Evolutionary conservation across 1,140 invertebrate genomes (phyloP).

Genomic region (Calycopis cecrops): DNA sequence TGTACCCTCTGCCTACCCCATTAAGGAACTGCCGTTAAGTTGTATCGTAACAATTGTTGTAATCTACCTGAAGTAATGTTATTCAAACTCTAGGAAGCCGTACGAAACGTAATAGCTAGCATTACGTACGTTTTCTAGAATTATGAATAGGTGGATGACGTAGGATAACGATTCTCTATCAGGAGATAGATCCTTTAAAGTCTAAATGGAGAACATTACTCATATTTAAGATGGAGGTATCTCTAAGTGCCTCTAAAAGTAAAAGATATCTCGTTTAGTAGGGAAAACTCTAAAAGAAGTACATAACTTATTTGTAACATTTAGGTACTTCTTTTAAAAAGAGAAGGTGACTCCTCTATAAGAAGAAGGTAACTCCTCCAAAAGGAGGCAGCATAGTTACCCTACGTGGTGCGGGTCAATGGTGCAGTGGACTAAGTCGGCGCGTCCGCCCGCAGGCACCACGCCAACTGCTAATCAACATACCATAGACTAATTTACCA

Average conservation of each 20-base stretch:
- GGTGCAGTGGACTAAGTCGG: conserved; percentile 69
- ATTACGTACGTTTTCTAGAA: too few relatives aligned
- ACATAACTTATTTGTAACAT: background rate
- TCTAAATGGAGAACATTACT: too few relatives aligned
- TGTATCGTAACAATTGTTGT: too few relatives aligned
- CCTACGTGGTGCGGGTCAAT: conserved; percentile 62
- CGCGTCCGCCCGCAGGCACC: conserved; percentile 53
- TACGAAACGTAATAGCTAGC: too few relatives aligned
- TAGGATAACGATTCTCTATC: too few relatives aligned
- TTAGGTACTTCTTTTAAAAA: background rate
- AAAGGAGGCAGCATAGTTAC: conserved; percentile 45
- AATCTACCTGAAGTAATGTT: too few relatives aligned
- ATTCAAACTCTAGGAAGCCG: too few relatives aligned
- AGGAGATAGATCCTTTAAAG: too few relatives aligned
- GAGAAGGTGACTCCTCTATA: background rate
- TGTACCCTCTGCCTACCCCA: too few relatives aligned
- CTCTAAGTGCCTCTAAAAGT: conserved; percentile 1
- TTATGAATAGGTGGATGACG: too few relatives aligned
- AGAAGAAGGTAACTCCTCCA: background rate
- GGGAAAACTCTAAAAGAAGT: background rate
- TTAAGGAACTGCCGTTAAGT: too few relatives aligned
- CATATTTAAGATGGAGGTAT: too few relatives aligned
- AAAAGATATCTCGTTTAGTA: background rate
- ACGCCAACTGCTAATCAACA: conserved; percentile 58
- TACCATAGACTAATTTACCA: conserved; percentile 23